phyloP scores from a whole-genome alignment of 2,797 vertebrate species.

The Staurois parvus region DNA sequence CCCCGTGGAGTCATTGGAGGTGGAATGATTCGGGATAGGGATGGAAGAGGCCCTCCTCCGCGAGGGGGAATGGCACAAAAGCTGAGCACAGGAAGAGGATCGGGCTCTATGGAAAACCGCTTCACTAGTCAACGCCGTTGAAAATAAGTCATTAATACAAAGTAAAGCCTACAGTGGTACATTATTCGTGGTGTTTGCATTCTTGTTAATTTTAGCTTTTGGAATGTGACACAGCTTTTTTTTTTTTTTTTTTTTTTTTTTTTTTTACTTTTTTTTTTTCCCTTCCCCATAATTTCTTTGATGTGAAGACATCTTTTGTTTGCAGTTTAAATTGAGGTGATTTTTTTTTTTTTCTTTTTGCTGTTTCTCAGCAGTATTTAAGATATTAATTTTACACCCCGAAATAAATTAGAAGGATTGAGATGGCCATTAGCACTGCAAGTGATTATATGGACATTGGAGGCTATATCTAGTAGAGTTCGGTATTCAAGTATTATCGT shows the following conservation, averaged over 20 bases:
- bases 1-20: conserved; percentile 85
- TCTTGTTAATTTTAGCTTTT: conserved; percentile 93
- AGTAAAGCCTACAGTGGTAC: conserved; percentile 80
- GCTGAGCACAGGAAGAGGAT: conserved; percentile 84
- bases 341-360: conserved; percentile 77
- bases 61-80: conserved; percentile 87
- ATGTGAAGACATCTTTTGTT: conserved; percentile 83
- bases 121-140: conserved; percentile 91
- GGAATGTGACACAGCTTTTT: conserved; percentile 95
- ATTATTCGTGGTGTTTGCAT: conserved; percentile 90
- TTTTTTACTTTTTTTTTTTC: conserved; percentile 57
- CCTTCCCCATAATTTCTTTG: conserved; percentile 78
- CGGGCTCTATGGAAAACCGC: conserved; percentile 87
- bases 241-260: conserved; percentile 77
- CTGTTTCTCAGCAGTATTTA: conserved; percentile 86
- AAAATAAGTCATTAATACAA: conserved; percentile 72
- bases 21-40: conserved; percentile 90
- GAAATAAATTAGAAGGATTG: conserved; percentile 77
- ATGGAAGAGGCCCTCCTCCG: conserved; percentile 88
- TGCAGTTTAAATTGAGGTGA: conserved; percentile 87
- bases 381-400: conserved; percentile 87
- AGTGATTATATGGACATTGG: conserved; percentile 72
- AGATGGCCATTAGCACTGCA: conserved; percentile 73
- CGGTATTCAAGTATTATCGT: conserved; percentile 86
- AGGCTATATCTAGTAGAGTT: conserved; percentile 73